These are phyloP conservation scores for Pterostichus madidus DNA, from an alignment of 2,888 invertebrate genomes.

Conservation along the genomic window DNA sequence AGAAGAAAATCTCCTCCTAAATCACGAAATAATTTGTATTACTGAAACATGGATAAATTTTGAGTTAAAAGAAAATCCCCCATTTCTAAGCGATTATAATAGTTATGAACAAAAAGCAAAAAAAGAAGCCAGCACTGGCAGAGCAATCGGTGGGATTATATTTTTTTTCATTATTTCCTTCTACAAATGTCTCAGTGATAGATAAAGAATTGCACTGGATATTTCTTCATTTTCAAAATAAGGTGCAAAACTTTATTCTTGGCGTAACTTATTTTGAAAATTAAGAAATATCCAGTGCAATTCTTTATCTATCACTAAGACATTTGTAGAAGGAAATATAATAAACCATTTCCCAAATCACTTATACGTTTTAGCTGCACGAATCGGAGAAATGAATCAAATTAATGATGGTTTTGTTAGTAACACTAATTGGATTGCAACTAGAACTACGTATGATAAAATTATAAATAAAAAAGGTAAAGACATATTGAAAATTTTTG, in stretches of 20 bases:
- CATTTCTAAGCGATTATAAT: slow-evolving; percentile 22
- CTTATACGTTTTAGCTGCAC: background rate
- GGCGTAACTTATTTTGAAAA: slow-evolving; percentile 6
- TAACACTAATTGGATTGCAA: background rate
- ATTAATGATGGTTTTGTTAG: background rate
- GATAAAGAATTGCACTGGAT: slow-evolving; percentile 33
- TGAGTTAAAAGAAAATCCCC: slow-evolving; percentile 24
- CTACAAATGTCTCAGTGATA: slow-evolving; percentile 2
- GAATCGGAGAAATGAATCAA: slow-evolving; percentile 21
- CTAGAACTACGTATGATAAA: slow-evolving; percentile 5
- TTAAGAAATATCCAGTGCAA: background rate
- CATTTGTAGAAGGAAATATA: slow-evolving; percentile 7
- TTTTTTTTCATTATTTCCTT: background rate
- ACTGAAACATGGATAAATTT: slow-evolving; percentile 14
- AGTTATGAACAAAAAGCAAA: slow-evolving; percentile 11
- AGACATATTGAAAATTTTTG: background rate
- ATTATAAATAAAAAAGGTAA: slow-evolving; percentile 14
- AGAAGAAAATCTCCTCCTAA: slow-evolving; percentile 14
- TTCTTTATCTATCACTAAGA: no score
- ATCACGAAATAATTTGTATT: slow-evolving; percentile 13
- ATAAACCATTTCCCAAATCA: slow-evolving; percentile 14
- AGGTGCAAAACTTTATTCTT: background rate
- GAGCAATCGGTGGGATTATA: slow-evolving; percentile 2
- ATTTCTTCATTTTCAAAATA: background rate
- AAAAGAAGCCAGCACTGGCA: slow-evolving; percentile 16